Evolutionary conservation across 2,113 vertebrate species (phyloP), one percentile per base, ranked within the genome.

Genomic region (Scopus umbretta): DNA sequence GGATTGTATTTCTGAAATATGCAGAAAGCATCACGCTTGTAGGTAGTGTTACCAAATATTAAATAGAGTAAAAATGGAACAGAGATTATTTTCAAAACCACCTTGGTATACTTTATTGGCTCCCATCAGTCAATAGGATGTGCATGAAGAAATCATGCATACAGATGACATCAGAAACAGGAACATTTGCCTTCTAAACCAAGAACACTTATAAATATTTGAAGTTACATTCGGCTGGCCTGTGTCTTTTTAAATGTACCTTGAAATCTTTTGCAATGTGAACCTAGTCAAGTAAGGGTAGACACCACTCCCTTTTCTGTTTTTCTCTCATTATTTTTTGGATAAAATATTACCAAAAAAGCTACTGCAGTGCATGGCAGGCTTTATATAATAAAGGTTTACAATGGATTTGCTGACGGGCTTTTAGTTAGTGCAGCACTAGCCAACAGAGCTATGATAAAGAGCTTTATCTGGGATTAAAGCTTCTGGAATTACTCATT

Each of bases 401-500:
- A 72, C 91, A 96, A 63, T 86, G 80, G 65, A 94, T 97, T 97
- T 95, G 73, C 94, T 95, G 96, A 88, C 18, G 2, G 86, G 86
- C 80, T 95, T 52, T 90, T 81, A 79, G 56, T 80, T 80, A 86
- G 55, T 72, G 67, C 81, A 93, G 76, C 42, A 61, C 50, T 97
- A 78, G 81, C 90, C 95, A 96, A 88, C 84, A 94, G 43, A 94
- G 50, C 53, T 92, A 53, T 95, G 97, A 96, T 96, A 96, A 97
- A 97, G 91, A 87, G 94, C 90, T 97, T 97, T 98, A 93, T 92
- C 93, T 97, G 96, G 83, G 93, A 96, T 96, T 95, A 79, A 43
- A 96, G 89, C 91, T 95, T 96, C 86, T 95, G 95, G 95, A 98
- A 97, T 97, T 97, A 97, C 97, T 97, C 90, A 98, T 98, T 98